A percentile compares a stretch with the other conserved stretches of the same genome.
phyloP scores from a whole-genome alignment of 2,888 invertebrate species.

The Amaurobius ferox region DNA sequence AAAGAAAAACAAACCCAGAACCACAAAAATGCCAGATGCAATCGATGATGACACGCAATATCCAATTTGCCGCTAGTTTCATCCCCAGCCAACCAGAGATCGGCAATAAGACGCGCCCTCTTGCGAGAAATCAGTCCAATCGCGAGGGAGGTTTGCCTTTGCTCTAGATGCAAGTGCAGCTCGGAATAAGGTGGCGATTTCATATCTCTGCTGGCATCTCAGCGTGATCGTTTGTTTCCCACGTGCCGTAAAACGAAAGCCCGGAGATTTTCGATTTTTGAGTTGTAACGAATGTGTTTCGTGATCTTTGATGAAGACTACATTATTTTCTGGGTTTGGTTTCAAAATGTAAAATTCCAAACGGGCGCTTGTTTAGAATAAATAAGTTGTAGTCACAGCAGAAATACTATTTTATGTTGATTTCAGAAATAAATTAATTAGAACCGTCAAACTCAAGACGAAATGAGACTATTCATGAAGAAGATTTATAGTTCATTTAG shows the following conservation, averaged over 20 bases:
- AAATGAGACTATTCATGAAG: no score
- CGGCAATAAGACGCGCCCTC: slow-evolving; percentile 61
- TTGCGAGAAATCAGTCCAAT: slow-evolving; percentile 5
- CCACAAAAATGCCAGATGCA: slow-evolving; percentile 19
- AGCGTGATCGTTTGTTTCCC: neutral
- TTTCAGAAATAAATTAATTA: no score
- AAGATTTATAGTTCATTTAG: no score
- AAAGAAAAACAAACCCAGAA: neutral
- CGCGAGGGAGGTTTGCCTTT: neutral
- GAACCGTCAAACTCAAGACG: no score
- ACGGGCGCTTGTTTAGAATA: no score
- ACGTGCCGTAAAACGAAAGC: neutral
- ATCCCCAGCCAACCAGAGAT: slow-evolving; percentile 49
- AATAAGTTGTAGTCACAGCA: no score
- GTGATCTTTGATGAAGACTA: neutral
- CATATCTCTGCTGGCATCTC: neutral
- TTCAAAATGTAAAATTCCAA: no score
- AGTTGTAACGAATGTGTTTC: neutral
- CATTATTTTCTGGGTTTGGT: no score
- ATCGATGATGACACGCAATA: slow-evolving; percentile 63
- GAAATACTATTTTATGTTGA: no score
- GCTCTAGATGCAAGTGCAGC: neutral
- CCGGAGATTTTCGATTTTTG: neutral
- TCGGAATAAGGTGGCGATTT: neutral
- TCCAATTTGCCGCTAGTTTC: slow-evolving; percentile 70